Percentiles rank a stretch among this genome's conserved stretches.
These are phyloP conservation scores for Oxyruncus cristatus DNA, from an alignment of 2,113 vertebrate genomes.

Conservation along the genomic window DNA sequence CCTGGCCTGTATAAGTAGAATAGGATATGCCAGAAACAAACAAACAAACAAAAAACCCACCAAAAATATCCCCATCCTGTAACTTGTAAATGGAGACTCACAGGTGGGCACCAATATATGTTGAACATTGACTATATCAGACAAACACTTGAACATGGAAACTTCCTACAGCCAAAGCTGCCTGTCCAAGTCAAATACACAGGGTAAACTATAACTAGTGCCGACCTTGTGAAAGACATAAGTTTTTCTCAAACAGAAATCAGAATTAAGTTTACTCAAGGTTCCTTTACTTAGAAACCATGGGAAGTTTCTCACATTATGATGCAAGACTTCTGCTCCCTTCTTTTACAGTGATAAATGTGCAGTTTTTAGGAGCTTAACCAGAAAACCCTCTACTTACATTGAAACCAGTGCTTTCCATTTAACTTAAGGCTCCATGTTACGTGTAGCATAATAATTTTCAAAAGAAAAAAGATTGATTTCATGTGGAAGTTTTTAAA, in stretches of 20 bases:
- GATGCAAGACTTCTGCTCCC: not conserved
- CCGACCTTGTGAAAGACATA: not conserved
- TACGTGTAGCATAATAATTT: not conserved
- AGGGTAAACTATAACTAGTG: not conserved
- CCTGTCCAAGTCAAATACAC: not conserved
- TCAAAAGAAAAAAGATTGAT: not conserved
- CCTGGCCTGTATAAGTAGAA: not conserved
- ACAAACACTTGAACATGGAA: not conserved
- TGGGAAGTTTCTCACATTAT: not conserved
- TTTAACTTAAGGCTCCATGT: not conserved
- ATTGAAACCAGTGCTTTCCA: not conserved
- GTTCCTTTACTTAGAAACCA: not conserved
- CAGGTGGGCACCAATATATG: rapidly evolving
- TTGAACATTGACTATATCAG: not conserved
- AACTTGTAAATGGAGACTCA: not conserved
- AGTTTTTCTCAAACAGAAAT: not conserved
- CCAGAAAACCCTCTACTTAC: not conserved
- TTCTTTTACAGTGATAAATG: not conserved
- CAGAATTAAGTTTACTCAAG: not conserved
- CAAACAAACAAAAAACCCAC: rapidly evolving
- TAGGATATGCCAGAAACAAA: not conserved
- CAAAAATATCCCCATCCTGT: not conserved
- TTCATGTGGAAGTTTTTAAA: not conserved
- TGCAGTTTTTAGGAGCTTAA: not conserved
- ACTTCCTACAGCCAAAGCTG: not conserved